Evolutionary conservation across 2,888 invertebrate species (phyloP), one percentile per base, ranked within the genome.

Genomic region (Yponomeuta cagnagella): DNA sequence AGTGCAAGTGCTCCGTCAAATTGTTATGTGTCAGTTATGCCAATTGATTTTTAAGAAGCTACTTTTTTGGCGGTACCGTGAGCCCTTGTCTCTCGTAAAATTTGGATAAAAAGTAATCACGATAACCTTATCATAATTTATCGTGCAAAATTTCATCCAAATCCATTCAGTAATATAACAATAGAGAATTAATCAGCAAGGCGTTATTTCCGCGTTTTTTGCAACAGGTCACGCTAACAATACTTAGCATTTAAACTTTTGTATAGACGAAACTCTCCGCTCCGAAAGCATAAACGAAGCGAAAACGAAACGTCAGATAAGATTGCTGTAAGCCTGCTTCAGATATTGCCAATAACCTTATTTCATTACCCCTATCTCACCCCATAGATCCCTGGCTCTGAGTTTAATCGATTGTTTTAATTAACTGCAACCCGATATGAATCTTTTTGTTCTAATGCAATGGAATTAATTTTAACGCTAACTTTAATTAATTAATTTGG

Each of bases 341-440:
- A 52, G 48, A 12, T 68, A 23, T 52, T 52, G 31, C 37, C 43
- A 68, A 68, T 52, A 68, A 52, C 15, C 30, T 23, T 68, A 68
- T 68, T 52, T 68, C 30, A 67, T 52, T 52, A 15, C 65, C 65
- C 5, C 68, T 6, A 68, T 68, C 48, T 5, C 52, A 68, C n/a
- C n/a, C n/a, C 68, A 43, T 8, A 43, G 43, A 43, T 43, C 43
- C 43, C 43, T 43, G 30, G 33, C 48, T 2, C 48, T 10, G 48
- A 30, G 2, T 31, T 12, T 5, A 52, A 52, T 12, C 23, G 68
- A 68, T 68, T 68, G 23, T 68, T 68, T 68, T 68, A 68, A 68
- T 68, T 68, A 68, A 37, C 65, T 23, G 10, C 15, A 10, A 9
- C 23, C 15, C n/a, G 68, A 68, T 68, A 23, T 12, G n/a, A 43